A percentile compares a stretch with the other conserved stretches of the same genome.
Conservation (phyloP, 2,113 vertebrate species). For the Scortum barcoo region DNA sequence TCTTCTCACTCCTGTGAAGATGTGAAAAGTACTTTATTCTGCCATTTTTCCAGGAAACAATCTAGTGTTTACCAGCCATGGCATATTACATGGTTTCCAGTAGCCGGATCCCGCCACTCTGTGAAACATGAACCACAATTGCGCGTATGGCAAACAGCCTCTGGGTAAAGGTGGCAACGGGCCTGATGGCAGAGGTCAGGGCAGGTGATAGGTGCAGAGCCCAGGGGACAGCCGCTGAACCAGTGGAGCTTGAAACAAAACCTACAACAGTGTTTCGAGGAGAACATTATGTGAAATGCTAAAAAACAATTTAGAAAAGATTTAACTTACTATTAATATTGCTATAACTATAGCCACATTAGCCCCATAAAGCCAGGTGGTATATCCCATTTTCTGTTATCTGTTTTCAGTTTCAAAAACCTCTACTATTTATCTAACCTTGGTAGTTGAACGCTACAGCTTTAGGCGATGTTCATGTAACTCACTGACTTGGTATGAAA, state of each 20-base stretch:
- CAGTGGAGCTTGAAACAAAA: conserved; percentile 76
- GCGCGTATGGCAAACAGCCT: conserved; percentile 60
- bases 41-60: conserved; percentile 1
- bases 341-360: neutral
- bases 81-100: conserved; percentile 66
- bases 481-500: neutral
- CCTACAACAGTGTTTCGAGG: conserved; percentile 35
- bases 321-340: neutral
- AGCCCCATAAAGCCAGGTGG: neutral
- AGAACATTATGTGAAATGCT: conserved; percentile 7
- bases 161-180: conserved; percentile 55
- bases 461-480: neutral
- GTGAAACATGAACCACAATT: conserved; percentile 74
- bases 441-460: neutral
- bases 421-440: neutral
- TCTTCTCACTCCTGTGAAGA: neutral
- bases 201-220: conserved; percentile 66
- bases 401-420: neutral
- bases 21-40: neutral
- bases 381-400: neutral
- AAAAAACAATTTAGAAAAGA: neutral
- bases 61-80: conserved; percentile 59
- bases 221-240: conserved; percentile 74
- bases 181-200: conserved; percentile 68
- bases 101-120: conserved; percentile 66